Conservation (phyloP, 2,888 invertebrate species). For the Drosophila sordidula region DNA sequence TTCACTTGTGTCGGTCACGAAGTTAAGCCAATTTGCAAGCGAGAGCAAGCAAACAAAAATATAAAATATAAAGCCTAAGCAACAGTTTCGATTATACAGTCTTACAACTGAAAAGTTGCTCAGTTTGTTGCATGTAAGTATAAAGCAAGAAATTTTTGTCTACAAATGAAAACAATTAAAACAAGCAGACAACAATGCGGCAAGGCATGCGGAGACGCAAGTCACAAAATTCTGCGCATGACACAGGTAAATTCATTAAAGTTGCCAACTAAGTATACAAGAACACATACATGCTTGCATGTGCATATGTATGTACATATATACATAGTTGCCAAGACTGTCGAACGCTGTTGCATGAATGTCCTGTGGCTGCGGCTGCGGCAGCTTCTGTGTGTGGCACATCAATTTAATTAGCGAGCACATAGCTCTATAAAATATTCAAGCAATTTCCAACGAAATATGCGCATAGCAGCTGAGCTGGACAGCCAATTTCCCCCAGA, state of each 20-base stretch:
- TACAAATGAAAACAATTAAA: slow-evolving; percentile 59
- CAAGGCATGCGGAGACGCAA: slow-evolving; percentile 42
- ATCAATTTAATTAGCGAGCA: slow-evolving; percentile 79
- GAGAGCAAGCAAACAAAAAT: slow-evolving; percentile 24
- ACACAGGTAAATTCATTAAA: slow-evolving; percentile 79
- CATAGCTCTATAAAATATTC: slow-evolving; percentile 80
- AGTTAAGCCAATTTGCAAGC: slow-evolving; percentile 64
- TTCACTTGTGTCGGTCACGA: slow-evolving; percentile 58
- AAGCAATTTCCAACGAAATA: slow-evolving; percentile 73
- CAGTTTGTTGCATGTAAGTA: slow-evolving; percentile 59
- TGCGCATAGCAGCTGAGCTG: slow-evolving; percentile 55
- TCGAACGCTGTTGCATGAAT: slow-evolving; percentile 53
- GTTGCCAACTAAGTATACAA: slow-evolving; percentile 50
- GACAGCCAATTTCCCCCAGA: slow-evolving; percentile 54
- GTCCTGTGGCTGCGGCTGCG: slow-evolving; percentile 53
- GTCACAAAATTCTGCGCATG: slow-evolving; percentile 57
- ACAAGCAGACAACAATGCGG: slow-evolving; percentile 44
- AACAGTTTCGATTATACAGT: slow-evolving; percentile 19
- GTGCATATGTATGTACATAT: neutral
- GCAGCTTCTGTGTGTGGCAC: slow-evolving; percentile 65
- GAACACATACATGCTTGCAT: neutral
- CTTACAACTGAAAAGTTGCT: slow-evolving; percentile 29
- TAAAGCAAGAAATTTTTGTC: slow-evolving; percentile 29
- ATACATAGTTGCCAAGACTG: slow-evolving; percentile 43
- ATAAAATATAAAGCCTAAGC: slow-evolving; percentile 11